Evolutionary conservation across 1,140 invertebrate genomes (phyloP).

Genomic region (Lasioglossum albipes): DNA sequence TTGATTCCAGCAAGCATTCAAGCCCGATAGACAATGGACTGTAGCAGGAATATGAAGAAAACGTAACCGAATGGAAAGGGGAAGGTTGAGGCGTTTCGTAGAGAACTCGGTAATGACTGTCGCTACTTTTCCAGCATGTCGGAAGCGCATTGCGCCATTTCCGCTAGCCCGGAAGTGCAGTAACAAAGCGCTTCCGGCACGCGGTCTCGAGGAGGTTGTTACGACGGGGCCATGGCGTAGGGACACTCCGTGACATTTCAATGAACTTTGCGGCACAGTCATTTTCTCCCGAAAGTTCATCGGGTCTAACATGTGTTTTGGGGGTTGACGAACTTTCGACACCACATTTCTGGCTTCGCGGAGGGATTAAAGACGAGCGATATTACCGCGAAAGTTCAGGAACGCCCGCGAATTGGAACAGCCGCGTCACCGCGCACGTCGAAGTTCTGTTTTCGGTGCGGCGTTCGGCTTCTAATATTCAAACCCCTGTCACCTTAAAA

Average conservation of each 20-base stretch:
- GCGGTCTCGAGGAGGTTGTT: constrained; percentile 67
- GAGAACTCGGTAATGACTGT: constrained; percentile 59
- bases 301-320: constrained; percentile 60
- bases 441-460: neutral
- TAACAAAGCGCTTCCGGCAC: constrained; percentile 71
- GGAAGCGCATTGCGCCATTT: constrained; percentile 67
- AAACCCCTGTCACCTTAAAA: neutral
- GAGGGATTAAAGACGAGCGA: constrained; percentile 11
- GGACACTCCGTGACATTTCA: constrained; percentile 70
- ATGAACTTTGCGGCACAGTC: constrained; percentile 70
- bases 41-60: constrained; percentile 27
- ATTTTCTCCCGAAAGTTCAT: constrained; percentile 70
- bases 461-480: neutral
- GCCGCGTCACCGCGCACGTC: neutral
- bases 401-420: neutral
- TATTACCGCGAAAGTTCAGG: neutral
- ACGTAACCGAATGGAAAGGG: constrained; percentile 17
- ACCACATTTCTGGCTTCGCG: constrained; percentile 33
- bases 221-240: constrained; percentile 42
- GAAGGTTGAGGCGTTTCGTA: constrained; percentile 18
- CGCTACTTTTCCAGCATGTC: constrained; percentile 65
- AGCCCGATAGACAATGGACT: constrained; percentile 3
- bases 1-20: neutral
- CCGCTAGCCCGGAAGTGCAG: constrained; percentile 68
- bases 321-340: constrained; percentile 56